These are phyloP conservation scores for Halocaridina rubra DNA, from an alignment of 2,888 invertebrate species.

Conservation along the genomic window DNA sequence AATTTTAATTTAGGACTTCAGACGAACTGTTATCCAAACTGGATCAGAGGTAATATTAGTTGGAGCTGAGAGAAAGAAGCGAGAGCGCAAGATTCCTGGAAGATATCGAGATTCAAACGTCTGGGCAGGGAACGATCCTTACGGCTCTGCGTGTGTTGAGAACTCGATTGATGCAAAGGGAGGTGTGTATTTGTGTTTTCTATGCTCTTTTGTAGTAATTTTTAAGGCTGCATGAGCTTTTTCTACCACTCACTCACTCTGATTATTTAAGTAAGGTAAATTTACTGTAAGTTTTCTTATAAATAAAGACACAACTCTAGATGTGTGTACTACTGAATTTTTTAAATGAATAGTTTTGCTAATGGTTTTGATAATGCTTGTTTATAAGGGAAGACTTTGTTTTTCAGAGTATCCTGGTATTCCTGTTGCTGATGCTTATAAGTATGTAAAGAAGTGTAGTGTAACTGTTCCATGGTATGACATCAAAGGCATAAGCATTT, in stretches of 20 bases:
- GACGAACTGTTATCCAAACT: slow-evolving; percentile 49
- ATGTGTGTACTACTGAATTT: no score
- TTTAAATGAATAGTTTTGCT: no score
- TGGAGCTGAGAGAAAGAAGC: slow-evolving; percentile 52
- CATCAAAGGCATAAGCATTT: slow-evolving; percentile 54
- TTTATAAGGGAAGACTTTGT: no score
- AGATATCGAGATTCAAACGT: slow-evolving; percentile 36
- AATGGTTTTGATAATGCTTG: no score
- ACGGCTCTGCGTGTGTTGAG: neutral
- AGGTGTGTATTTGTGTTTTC: no score
- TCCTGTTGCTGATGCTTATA: slow-evolving; percentile 26
- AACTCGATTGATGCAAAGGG: neutral
- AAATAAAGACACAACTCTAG: no score
- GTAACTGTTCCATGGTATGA: slow-evolving; percentile 60
- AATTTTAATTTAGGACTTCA: slow-evolving; percentile 59
- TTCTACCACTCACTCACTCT: neutral
- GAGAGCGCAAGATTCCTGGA: slow-evolving; percentile 48
- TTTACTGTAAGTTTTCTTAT: no score
- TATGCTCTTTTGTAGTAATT: no score
- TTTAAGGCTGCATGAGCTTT: no score
- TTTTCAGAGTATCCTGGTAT: slow-evolving; percentile 37
- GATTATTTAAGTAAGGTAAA: no score
- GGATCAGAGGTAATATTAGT: slow-evolving; percentile 55
- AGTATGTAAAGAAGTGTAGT: slow-evolving; percentile 32
- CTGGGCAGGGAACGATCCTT: slow-evolving; percentile 12